Evolutionary conservation across 2,797 vertebrate species (phyloP).

Genomic region (Helarctos malayanus): DNA sequence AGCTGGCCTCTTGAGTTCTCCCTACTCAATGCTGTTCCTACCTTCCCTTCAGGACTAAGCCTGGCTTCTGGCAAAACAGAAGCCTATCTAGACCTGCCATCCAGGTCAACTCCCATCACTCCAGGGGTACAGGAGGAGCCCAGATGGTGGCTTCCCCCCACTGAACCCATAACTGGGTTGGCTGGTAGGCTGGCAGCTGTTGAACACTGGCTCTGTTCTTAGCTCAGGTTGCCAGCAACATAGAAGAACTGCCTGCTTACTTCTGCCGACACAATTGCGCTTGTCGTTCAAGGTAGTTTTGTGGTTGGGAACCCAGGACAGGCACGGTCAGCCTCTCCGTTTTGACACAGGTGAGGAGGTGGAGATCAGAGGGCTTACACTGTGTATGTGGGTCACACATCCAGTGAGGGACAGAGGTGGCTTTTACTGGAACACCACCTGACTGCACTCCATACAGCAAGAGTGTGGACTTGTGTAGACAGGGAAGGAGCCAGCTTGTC

Average conservation of each 20-base stretch:
- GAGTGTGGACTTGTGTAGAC: not conserved
- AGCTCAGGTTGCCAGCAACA: not conserved
- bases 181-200: not conserved
- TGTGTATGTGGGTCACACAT: not conserved
- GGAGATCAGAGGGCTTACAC: not conserved
- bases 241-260: not conserved
- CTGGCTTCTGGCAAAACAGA: not conserved
- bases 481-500: not conserved
- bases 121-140: not conserved
- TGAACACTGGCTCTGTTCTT: not conserved
- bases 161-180: accelerated
- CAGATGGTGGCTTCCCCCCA: not conserved
- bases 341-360: not conserved
- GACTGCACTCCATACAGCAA: not conserved
- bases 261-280: not conserved
- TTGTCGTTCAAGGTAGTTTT: not conserved
- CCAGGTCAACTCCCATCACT: not conserved
- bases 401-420: too few species aligned
- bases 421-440: not conserved
- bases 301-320: not conserved
- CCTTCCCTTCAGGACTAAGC: not conserved
- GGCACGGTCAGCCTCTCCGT: not conserved
- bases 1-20: not conserved
- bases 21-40: not conserved
- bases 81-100: not conserved